A percentile compares a stretch with the other conserved stretches of the same genome.
phyloP scores from a whole-genome alignment of 2,113 vertebrate species.

The Myocastor coypus region DNA sequence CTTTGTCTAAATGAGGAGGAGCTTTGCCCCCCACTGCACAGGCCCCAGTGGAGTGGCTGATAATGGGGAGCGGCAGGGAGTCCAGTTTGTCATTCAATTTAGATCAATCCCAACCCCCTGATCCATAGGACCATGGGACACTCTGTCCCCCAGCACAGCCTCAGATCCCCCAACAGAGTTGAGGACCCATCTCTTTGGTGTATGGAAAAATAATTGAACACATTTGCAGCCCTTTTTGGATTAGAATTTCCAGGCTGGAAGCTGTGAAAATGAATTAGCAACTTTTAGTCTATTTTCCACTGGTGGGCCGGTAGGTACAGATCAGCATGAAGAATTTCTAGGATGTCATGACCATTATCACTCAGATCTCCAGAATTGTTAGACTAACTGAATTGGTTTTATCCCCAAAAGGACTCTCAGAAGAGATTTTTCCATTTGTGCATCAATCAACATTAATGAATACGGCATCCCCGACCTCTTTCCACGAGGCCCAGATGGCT shows the following conservation, averaged over 20 bases:
- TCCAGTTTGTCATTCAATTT: slow-evolving; percentile 41
- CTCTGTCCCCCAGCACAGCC: not conserved
- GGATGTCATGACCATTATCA: not conserved
- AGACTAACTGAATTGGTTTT: not conserved
- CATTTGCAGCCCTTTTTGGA: not conserved
- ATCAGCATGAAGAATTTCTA: not conserved
- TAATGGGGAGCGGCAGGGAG: slow-evolving; percentile 42
- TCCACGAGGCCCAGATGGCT: not conserved
- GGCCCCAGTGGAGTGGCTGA: slow-evolving; percentile 48
- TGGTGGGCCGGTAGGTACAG: not conserved
- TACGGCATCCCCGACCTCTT: not conserved
- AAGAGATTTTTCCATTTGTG: not conserved
- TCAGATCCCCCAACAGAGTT: rapidly evolving
- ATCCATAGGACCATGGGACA: not conserved
- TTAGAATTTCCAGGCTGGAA: not conserved
- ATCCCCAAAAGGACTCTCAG: not conserved
- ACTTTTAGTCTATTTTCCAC: too few relatives aligned
- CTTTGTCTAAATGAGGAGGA: slow-evolving; percentile 71
- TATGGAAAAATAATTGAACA: not conserved
- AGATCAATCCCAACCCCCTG: slow-evolving; percentile 39
- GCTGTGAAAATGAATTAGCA: not conserved
- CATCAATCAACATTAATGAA: not conserved
- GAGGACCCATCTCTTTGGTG: rapidly evolving
- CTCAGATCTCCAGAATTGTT: not conserved
- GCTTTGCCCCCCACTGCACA: slow-evolving; percentile 70